Evolutionary conservation across 2,113 vertebrate species (phyloP).

Genomic region (Dasyprocta punctata): DNA sequence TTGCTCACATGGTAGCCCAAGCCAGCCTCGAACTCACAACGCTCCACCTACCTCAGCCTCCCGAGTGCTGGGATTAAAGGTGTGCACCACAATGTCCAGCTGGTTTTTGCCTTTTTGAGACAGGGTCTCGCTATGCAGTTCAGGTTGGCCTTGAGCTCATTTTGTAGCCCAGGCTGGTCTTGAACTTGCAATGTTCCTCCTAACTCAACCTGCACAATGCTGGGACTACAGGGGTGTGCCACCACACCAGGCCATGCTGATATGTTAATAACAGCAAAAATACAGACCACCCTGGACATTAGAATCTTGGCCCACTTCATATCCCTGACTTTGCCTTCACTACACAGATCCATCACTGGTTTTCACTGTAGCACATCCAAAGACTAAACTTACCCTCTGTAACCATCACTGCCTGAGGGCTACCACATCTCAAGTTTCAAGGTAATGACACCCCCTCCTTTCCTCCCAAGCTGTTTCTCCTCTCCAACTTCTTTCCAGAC

Average conservation of each 20-base stretch:
- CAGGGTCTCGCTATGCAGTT: too few relatives aligned
- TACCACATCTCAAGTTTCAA: neutral
- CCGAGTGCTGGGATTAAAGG: too few relatives aligned
- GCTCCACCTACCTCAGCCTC: too few relatives aligned
- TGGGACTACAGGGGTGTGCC: too few relatives aligned
- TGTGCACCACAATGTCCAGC: too few relatives aligned
- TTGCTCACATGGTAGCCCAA: too few relatives aligned
- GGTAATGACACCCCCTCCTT: neutral
- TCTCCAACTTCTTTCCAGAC: neutral
- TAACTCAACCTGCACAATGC: too few relatives aligned
- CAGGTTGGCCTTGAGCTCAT: too few relatives aligned
- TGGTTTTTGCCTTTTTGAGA: too few relatives aligned
- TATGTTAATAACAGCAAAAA: slow-evolving; percentile 2
- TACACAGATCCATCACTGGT: neutral
- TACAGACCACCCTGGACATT: neutral
- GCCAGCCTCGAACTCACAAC: too few relatives aligned
- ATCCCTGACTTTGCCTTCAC: neutral
- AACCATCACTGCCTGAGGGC: neutral
- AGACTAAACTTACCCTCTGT: neutral
- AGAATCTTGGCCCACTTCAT: neutral
- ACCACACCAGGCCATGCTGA: neutral
- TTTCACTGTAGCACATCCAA: neutral
- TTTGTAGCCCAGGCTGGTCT: too few relatives aligned
- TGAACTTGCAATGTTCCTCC: too few relatives aligned
- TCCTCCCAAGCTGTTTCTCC: neutral